Percentiles rank a stretch among this genome's conserved stretches.
Conservation (phyloP, 2,888 invertebrate genomes). For the Ceraclea dissimilis region DNA sequence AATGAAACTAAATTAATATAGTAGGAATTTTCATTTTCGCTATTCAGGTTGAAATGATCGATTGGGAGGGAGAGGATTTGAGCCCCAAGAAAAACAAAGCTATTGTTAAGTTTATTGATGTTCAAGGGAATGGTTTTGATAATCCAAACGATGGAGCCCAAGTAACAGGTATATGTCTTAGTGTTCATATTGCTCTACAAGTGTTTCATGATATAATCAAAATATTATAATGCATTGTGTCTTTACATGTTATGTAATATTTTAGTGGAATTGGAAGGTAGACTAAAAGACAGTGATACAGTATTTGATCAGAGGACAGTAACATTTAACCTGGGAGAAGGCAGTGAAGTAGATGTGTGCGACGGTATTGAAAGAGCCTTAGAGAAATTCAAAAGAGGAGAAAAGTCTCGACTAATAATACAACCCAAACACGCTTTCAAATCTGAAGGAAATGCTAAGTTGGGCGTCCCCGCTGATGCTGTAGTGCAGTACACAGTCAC, state of each 20-base stretch:
- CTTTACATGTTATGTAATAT: too few relatives aligned
- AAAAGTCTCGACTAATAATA: constrained; percentile 67
- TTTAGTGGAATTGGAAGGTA: constrained; percentile 61
- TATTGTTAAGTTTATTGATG: constrained; percentile 66
- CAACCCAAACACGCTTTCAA: constrained; percentile 78
- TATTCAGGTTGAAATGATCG: constrained; percentile 76
- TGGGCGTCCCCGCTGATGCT: constrained; percentile 72
- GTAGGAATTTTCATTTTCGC: too few relatives aligned
- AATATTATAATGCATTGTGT: constrained; percentile 1
- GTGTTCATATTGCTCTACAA: not conserved
- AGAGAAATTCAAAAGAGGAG: constrained; percentile 71
- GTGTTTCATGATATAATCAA: constrained; percentile 3
- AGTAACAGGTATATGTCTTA: constrained; percentile 70
- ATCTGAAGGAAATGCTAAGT: constrained; percentile 55
- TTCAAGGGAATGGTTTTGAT: constrained; percentile 61
- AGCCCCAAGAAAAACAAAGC: constrained; percentile 77
- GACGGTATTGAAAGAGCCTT: constrained; percentile 78
- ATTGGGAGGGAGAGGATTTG: constrained; percentile 85
- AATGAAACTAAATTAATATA: too few relatives aligned
- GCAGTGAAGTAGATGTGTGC: constrained; percentile 63
- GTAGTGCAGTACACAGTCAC: constrained; percentile 74
- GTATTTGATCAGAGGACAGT: constrained; percentile 78
- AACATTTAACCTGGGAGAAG: constrained; percentile 81
- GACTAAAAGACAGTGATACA: constrained; percentile 47
- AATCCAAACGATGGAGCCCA: constrained; percentile 75